Base-by-base conservation (phyloP, 1,140 invertebrate genomes). In the Trichonephila clavata region DNA sequence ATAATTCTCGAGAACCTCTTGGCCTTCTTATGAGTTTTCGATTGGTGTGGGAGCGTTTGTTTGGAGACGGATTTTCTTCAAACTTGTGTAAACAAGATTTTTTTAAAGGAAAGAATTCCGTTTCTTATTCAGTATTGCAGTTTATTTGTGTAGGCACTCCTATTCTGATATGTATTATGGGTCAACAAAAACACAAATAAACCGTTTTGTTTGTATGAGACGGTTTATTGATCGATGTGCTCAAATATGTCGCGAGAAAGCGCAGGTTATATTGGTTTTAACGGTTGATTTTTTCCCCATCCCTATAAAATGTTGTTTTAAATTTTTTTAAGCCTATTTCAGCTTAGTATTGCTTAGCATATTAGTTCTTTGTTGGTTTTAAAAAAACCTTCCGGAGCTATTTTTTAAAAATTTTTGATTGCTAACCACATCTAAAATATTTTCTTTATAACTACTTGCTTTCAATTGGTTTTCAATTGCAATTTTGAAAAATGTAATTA, bases 1-100 rank as follows among this genome's bases (percentile, higher is more conserved):
- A 77, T 77, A 77, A 32, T 6, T 3, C 24, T 68, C n/a, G 24
- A 24, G 65, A 14, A 68, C n/a, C 65, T 68, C 24, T 24, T 68
- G 65, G 13, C 65, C 10, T 68, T 13, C n/a, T 68, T 68, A 68
- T n/a, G 65, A 77, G 27, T 32, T 77, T 77, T 32, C 71, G 32
- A 32, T 39, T 32, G 27, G n/a, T 77, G 71, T 77, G 71, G 71
- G 71, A 32, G 71, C 32, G 71, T 77, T 77, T 77, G 71, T 77
- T 77, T 77, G 27, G 27, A 32, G 32, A 39, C 16, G 24, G 10
- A 32, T 77, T 77, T 27, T 77, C 16, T 77, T 32, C 71, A 77
- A 5, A 24, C 27, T 32, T 7, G 2, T 77, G 18, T 77, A 77
- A 77, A 77, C 71, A 77, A 39, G 14, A 20, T 32, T 77, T 77